These are phyloP conservation scores for Squalus acanthias DNA, from an alignment of 2,797 vertebrate species.

Conservation along the genomic window DNA sequence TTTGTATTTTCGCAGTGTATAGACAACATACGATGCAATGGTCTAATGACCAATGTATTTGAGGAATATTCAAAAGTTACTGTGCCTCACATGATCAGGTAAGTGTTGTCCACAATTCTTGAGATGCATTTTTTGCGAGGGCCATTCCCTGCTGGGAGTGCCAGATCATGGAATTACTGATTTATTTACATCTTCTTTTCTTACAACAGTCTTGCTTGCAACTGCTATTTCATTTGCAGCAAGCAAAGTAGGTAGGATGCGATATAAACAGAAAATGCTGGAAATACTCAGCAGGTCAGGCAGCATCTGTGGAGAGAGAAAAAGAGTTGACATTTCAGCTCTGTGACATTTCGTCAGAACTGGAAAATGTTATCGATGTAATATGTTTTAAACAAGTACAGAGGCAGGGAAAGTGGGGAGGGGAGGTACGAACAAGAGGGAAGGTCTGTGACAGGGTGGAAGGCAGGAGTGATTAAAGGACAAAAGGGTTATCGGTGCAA, in stretches of 20 bases:
- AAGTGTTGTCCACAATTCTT: conserved; percentile 53
- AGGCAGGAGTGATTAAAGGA: neutral
- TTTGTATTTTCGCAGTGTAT: conserved; percentile 72
- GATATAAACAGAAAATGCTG: neutral
- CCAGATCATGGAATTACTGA: neutral
- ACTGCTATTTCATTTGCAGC: neutral
- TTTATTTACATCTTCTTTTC: neutral
- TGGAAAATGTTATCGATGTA: neutral
- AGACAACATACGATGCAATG: conserved; percentile 96
- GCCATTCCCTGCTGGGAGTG: neutral
- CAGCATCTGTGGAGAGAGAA: neutral
- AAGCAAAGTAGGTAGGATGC: neutral
- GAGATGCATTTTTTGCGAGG: neutral
- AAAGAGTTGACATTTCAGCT: neutral
- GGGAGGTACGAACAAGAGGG: neutral
- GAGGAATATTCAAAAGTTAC: conserved; percentile 98
- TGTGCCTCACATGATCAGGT: conserved; percentile 98
- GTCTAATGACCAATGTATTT: conserved; percentile 95
- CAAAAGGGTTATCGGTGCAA: neutral
- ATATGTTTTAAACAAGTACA: neutral
- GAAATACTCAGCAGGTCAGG: no score
- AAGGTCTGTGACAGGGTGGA: neutral
- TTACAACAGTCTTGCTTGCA: neutral
- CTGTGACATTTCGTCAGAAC: neutral
- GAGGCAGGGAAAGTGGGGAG: neutral